Base-by-base conservation (phyloP, 2,888 invertebrate species). In the Drosophila subquinaria region DNA sequence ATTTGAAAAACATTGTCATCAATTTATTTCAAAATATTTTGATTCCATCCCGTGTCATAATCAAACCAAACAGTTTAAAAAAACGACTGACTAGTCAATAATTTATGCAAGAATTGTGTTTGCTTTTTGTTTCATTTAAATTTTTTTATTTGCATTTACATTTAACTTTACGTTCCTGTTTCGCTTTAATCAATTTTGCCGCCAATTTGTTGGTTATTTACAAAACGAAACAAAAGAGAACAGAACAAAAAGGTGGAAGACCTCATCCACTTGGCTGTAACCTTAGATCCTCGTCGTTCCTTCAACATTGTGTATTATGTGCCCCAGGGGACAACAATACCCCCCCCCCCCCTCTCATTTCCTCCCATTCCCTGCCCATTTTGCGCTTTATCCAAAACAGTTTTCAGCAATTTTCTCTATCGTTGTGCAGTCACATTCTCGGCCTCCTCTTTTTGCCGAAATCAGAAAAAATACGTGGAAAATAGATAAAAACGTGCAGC, bases 151-250 rank as follows among this genome's bases (percentile, higher is more conserved):
- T 51, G 8, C 47, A 52, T 56, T 52, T 15, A 36, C 40, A 36
- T 17, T 62, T 35, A 51, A 60, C 61, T 60, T 56, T 30, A 17
- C 36, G 15, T 30, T 45, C 45, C 43, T 57, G 59, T 66, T 76
- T 57, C 52, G 48, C 48, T 77, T 80, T 68, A 71, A 80, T 72
- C 81, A 77, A 80, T 72, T 76, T 76, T 62, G 72, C 72, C 76
- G 62, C 64, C 77, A 76, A 67, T 80, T 80, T 76, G 61, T 68
- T 65, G 76, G 53, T 55, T 56, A 66, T 70, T 79, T 65, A 45
- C 36, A 57, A 69, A 63, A 53, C 36, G 59, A 59, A 70, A 57
- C 36, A 38, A 38, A 55, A 62, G 17, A 47, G 55, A 11, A 11
- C 6, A 35, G 52, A 63, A 53, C 36, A 66, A 10, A 6, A 11